Conservation (phyloP, 2,888 invertebrate genomes). For the Seladonia tumulorum region DNA sequence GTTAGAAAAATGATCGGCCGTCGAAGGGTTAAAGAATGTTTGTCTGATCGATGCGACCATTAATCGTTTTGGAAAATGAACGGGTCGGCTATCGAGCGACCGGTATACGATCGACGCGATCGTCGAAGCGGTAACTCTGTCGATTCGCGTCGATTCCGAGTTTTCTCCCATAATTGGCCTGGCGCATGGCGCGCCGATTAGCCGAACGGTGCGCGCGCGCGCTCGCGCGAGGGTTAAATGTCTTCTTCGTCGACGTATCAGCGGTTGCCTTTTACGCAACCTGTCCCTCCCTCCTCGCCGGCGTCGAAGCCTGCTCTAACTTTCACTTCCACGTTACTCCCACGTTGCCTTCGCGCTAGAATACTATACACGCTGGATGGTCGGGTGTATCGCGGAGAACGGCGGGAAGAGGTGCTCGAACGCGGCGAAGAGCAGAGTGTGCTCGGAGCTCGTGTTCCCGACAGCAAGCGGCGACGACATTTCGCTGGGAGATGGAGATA, state of each 20-base stretch:
- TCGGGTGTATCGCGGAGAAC: background rate
- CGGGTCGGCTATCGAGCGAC: background rate
- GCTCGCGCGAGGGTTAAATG: conserved; percentile 46
- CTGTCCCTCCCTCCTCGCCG: background rate
- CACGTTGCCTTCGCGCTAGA: conserved; percentile 75
- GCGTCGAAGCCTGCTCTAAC: conserved; percentile 56
- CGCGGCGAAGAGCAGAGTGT: background rate
- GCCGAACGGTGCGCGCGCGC: conserved; percentile 16
- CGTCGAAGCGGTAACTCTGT: no score
- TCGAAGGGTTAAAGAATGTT: no score
- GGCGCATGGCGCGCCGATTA: background rate
- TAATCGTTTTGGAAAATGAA: no score
- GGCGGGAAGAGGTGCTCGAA: background rate
- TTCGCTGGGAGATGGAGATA: conserved; percentile 38
- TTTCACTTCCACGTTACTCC: conserved; percentile 78
- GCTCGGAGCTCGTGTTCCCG: background rate
- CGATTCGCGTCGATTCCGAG: background rate
- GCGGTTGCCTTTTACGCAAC: conserved; percentile 59
- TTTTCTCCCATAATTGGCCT: background rate
- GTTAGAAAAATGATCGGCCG: no score
- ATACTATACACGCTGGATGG: conserved; percentile 27
- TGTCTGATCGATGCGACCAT: no score
- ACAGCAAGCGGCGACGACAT: conserved; percentile 36
- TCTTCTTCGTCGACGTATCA: conserved; percentile 46
- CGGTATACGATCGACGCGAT: background rate